Evolutionary conservation across 2,113 vertebrate genomes (phyloP).

Genomic region (Leucopsar rothschildi): DNA sequence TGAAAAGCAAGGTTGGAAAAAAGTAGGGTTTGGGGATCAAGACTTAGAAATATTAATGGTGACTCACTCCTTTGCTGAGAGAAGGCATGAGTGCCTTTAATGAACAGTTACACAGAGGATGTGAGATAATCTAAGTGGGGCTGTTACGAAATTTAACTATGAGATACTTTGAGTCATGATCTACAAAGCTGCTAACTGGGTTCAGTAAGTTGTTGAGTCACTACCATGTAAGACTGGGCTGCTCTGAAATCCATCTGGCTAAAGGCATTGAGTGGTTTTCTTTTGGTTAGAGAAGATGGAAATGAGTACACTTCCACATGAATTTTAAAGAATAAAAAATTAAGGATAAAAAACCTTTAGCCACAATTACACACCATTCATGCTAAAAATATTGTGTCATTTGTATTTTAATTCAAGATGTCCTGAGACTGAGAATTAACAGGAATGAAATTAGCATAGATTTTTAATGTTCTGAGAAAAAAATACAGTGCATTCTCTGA

Average conservation of each 20-base stretch:
- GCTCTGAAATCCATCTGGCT: conserved; percentile 40
- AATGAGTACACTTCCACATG: not conserved
- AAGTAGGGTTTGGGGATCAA: not conserved
- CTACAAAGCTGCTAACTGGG: conserved; percentile 65
- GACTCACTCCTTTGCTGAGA: not conserved
- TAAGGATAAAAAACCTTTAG: conserved; percentile 25
- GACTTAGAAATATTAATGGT: not conserved
- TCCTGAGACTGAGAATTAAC: not conserved
- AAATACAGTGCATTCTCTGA: not conserved
- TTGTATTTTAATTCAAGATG: conserved; percentile 54
- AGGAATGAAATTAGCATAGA: not conserved
- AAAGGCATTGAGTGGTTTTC: conserved; percentile 10
- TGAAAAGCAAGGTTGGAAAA: not conserved
- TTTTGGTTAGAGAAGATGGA: conserved; percentile 36
- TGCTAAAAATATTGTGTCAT: conserved; percentile 15
- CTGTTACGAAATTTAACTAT: conserved; percentile 36
- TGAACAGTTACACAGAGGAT: not conserved
- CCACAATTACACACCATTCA: conserved; percentile 4
- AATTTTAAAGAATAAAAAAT: conserved; percentile 15
- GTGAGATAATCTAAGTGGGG: conserved; percentile 3
- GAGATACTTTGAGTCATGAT: conserved; percentile 32
- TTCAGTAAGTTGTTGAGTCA: conserved; percentile 68
- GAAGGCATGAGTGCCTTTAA: not conserved
- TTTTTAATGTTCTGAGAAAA: not conserved
- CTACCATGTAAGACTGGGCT: conserved; percentile 44